Evolutionary conservation across 92 coral and sea anemone genomes (phyloP).

Genomic region (Epizoanthus ramosus): DNA sequence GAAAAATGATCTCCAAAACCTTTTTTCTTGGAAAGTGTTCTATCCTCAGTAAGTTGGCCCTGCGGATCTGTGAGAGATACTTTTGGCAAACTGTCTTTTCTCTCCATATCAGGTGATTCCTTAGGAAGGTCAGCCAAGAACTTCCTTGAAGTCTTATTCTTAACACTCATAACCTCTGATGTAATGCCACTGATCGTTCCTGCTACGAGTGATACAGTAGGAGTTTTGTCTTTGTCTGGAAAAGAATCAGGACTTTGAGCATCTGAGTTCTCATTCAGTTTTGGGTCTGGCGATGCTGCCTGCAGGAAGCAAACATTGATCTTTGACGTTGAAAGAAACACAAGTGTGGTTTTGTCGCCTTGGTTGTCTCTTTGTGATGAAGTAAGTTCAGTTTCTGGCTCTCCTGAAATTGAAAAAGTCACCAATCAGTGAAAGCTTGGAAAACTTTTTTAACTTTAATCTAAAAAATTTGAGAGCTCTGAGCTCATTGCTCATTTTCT

Average conservation of each 20-base stretch:
- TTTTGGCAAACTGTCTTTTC: slow-evolving; percentile 17
- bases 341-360: slow-evolving; percentile 59
- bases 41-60: slow-evolving; percentile 19
- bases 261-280: slow-evolving; percentile 22
- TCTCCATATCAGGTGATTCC: not conserved
- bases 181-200: slow-evolving; percentile 76
- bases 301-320: slow-evolving; percentile 89
- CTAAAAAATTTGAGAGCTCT: no score
- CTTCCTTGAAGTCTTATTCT: slow-evolving; percentile 29
- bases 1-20: not conserved
- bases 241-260: slow-evolving; percentile 42
- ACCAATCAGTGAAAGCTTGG: not conserved
- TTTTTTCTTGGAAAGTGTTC: slow-evolving; percentile 20
- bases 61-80: slow-evolving; percentile 29
- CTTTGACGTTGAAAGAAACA: slow-evolving; percentile 79
- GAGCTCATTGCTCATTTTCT: no score
- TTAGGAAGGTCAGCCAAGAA: not conserved
- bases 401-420: not conserved
- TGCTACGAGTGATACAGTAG: slow-evolving; percentile 70
- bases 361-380: slow-evolving; percentile 41
- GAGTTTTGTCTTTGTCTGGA: slow-evolving; percentile 40
- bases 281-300: slow-evolving; percentile 69
- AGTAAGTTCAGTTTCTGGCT: slow-evolving; percentile 14
- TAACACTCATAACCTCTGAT: slow-evolving; percentile 64
- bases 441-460: no score